Evolutionary conservation across 2,113 vertebrate genomes (phyloP).

Genomic region (Diglossa brunneiventris): DNA sequence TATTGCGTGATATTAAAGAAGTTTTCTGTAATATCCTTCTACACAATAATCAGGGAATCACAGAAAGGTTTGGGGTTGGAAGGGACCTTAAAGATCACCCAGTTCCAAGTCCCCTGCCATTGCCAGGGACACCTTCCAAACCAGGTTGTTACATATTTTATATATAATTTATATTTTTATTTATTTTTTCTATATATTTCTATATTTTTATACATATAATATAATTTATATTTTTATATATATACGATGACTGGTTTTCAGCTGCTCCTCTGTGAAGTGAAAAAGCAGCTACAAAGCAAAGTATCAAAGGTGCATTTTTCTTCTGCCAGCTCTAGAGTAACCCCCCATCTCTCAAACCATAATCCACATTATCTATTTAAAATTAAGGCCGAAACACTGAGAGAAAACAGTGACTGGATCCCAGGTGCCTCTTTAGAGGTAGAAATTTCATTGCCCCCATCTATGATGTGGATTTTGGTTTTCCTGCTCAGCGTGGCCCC

Average conservation of each 20-base stretch:
- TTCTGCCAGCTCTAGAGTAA: not conserved
- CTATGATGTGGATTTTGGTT: not conserved
- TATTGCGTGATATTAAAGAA: not conserved
- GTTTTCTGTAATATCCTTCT: not conserved
- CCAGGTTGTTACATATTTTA: not conserved
- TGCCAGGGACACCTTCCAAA: not conserved
- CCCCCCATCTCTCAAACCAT: not conserved
- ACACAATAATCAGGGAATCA: not conserved
- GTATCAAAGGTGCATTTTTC: not conserved
- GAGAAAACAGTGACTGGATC: not conserved
- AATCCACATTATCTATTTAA: not conserved
- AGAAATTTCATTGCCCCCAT: not conserved
- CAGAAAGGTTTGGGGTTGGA: not conserved
- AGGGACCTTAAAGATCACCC: not conserved
- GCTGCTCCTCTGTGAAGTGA: not conserved
- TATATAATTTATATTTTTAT: too few species aligned
- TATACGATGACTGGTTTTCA: not conserved
- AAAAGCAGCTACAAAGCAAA: not conserved
- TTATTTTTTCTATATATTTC: not conserved
- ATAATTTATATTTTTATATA: too few species aligned
- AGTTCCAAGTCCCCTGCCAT: not conserved
- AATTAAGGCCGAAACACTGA: not conserved
- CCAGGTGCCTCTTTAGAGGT: not conserved
- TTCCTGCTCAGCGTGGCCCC: not conserved
- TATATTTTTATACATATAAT: not conserved